Evolutionary conservation across 2,113 vertebrate genomes (phyloP).

Genomic region (Thermophis baileyi): DNA sequence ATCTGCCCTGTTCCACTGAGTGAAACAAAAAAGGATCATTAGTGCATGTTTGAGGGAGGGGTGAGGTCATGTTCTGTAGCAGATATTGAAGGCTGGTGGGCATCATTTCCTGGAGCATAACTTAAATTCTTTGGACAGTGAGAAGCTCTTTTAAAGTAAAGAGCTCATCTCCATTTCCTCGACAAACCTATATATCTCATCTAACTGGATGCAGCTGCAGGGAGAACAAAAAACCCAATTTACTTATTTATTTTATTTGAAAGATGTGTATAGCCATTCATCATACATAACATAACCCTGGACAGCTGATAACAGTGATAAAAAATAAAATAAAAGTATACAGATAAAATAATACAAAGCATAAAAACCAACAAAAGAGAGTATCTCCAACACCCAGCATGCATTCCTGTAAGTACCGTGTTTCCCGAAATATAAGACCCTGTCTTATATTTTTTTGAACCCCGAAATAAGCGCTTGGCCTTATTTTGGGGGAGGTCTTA

Average conservation of each 20-base stretch:
- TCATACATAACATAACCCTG: neutral
- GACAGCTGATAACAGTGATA: neutral
- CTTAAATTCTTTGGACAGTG: conserved; percentile 16
- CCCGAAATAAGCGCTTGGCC: no score
- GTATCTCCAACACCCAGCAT: neutral
- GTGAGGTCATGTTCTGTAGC: neutral
- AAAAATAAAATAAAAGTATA: neutral
- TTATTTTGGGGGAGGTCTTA: no score
- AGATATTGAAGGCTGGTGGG: neutral
- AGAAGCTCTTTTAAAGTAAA: conserved; percentile 51
- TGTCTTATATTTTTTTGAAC: no score
- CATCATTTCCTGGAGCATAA: conserved; percentile 36
- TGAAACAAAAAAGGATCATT: conserved; percentile 55
- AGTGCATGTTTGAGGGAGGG: neutral
- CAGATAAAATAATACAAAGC: neutral
- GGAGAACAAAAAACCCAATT: neutral
- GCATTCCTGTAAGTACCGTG: neutral
- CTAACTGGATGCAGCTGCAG: neutral
- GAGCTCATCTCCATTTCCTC: neutral
- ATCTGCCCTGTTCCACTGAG: conserved; percentile 29
- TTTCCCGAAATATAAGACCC: no score
- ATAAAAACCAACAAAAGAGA: neutral
- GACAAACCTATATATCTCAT: neutral
- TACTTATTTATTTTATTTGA: neutral
- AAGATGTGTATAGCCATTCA: neutral